Base-by-base conservation (phyloP, 2,888 invertebrate genomes). In the Nymphalis polychloros region DNA sequence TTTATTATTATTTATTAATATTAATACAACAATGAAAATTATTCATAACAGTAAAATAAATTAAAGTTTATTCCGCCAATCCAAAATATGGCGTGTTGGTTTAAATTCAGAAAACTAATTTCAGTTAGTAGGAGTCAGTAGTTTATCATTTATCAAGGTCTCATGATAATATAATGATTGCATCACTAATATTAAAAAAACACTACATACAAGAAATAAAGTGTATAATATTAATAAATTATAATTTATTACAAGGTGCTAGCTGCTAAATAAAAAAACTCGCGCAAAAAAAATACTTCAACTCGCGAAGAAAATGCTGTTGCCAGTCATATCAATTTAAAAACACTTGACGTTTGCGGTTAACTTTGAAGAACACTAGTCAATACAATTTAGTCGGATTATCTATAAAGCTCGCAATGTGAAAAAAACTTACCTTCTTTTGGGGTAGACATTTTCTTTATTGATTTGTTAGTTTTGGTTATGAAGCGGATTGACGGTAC, bases 371-470 rank as follows among this genome's bases (percentile, higher is more conserved):
- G 6, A 50, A 53, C 31, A 67, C 31, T 52, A 49, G 47, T 31
- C 70, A 67, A 68, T 73, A 17, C 6, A 71, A 78, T 53, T 76
- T 69, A 61, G 75, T 66, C 73, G 77, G 74, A 53, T 79, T 72
- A 72, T 74, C 75, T 35, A 67, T 68, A 68, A 23, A 13, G 27
- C 20, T 27, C 23, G 10, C 41, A 52, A 69, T 71, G 68, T 50
- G 64, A 67, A 73, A 80, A 80, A 80, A 77, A 72, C 77, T 80
- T 86, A 92, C 92, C 92, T 91, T 90, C 84, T 84, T 87, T 90
- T 8, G 90, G 90, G 59, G 81, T 75, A 73, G 90, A 79, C 92
- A 92, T 92, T 81, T 83, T 83, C 65, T 68, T 66, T 75, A 69
- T 67, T 55, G 71, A 70, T 75, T 19, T 52, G 47, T 27, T 73